Evolutionary conservation across 2,888 invertebrate genomes (phyloP).

Genomic region (Hirudinaria manillensis): DNA sequence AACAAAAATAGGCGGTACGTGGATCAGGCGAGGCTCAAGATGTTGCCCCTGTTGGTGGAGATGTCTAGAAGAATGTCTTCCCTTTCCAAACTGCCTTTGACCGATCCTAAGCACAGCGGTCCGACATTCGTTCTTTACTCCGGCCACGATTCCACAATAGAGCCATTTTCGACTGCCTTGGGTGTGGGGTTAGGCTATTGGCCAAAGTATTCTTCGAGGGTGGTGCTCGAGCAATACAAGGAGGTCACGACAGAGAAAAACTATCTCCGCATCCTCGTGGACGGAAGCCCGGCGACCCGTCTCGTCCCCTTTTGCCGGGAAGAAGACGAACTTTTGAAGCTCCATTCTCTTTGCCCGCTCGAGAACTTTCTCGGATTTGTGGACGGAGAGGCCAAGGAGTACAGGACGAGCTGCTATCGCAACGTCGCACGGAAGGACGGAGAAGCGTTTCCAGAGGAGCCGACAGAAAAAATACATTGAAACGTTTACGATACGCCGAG

Average conservation of each 20-base stretch:
- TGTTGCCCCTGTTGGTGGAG: conserved; percentile 76
- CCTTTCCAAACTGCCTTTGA: background rate
- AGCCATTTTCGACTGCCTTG: conserved; percentile 73
- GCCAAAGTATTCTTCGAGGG: conserved; percentile 77
- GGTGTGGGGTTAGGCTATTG: conserved; percentile 63
- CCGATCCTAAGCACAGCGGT: conserved; percentile 45
- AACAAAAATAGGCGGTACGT: conserved; percentile 36
- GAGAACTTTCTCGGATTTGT: background rate
- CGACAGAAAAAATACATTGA: background rate
- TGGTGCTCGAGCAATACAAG: conserved; percentile 79
- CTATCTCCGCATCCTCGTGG: conserved; percentile 75
- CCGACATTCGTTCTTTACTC: conserved; percentile 72
- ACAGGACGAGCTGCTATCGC: conserved; percentile 12
- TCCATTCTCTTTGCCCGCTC: conserved; percentile 10
- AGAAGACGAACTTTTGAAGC: background rate
- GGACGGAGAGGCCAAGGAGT: background rate
- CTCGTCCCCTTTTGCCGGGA: conserved; percentile 70
- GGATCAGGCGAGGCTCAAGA: conserved; percentile 62
- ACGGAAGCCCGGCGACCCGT: conserved; percentile 78
- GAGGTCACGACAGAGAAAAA: conserved; percentile 1
- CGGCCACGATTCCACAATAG: conserved; percentile 84
- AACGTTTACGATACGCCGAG: background rate
- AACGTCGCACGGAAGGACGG: background rate
- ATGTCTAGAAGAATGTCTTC: conserved; percentile 57
- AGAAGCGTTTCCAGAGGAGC: background rate